A percentile compares a stretch with the other conserved stretches of the same genome.
Conservation (phyloP, 2,797 vertebrate genomes). For the Sandelia bainsii region DNA sequence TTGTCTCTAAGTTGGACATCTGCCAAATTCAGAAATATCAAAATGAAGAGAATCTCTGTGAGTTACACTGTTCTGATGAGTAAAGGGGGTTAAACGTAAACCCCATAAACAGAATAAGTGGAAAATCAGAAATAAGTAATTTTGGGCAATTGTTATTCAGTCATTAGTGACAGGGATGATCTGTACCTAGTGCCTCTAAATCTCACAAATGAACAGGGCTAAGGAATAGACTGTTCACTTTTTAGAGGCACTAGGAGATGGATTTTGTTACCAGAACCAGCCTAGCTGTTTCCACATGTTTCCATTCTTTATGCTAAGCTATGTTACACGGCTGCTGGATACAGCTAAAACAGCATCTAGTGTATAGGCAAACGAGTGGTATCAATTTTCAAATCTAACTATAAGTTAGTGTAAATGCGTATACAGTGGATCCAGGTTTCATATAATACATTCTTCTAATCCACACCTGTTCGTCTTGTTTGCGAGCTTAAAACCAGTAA, state of each 20-base stretch:
- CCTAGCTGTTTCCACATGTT: neutral
- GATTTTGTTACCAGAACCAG: neutral
- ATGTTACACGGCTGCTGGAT: neutral
- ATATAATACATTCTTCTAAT: neutral
- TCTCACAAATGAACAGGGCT: too few relatives aligned
- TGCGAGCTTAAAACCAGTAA: slow-evolving; percentile 18
- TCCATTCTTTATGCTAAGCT: neutral
- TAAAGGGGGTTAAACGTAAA: neutral
- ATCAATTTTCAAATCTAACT: neutral
- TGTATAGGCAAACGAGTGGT: neutral
- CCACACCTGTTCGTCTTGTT: neutral
- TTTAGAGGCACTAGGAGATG: neutral
- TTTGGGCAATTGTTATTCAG: neutral
- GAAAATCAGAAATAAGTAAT: neutral
- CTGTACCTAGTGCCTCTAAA: neutral
- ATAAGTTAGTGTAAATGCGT: neutral
- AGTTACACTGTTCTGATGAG: neutral
- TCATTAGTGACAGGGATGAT: neutral
- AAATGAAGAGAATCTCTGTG: slow-evolving; percentile 3
- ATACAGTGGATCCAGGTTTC: neutral
- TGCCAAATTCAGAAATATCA: slow-evolving; percentile 12
- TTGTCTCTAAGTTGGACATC: slow-evolving; percentile 12
- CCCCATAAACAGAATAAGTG: neutral
- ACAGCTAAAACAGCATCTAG: neutral
- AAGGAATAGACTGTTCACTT: too few relatives aligned